phyloP scores from a whole-genome alignment of 2,888 invertebrate genomes.

The Mesorhabditis sp. region DNA sequence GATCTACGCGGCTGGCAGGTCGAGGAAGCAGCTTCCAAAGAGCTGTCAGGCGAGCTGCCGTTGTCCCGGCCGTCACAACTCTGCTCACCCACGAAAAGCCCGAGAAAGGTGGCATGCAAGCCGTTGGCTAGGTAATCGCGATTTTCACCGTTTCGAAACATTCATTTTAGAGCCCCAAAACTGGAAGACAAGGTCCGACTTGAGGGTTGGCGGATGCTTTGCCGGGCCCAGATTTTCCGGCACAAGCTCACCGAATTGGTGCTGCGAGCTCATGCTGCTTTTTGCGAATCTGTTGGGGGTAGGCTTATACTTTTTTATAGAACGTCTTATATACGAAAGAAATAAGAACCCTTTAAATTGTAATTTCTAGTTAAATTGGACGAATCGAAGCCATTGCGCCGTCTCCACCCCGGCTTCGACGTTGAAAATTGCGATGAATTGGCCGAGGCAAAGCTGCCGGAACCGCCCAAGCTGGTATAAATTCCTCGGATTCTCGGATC shows the following conservation, averaged over 20 bases:
- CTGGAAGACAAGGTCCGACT: conserved; percentile 15
- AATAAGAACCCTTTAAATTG: neutral
- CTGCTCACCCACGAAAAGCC: conserved; percentile 16
- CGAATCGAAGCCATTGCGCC: neutral
- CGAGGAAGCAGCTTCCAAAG: conserved; percentile 10
- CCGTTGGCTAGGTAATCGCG: conserved; percentile 11
- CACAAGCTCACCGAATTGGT: conserved; percentile 15
- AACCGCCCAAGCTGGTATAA: neutral
- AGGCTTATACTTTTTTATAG: neutral
- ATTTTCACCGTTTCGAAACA: neutral
- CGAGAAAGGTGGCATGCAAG: conserved; percentile 10
- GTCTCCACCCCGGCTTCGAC: conserved; percentile 15
- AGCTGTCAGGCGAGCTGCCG: neutral
- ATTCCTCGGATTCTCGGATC: neutral
- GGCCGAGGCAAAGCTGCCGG: conserved; percentile 7
- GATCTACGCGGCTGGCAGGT: conserved; percentile 13
- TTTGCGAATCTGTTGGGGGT: conserved; percentile 13
- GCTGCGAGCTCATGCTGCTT: conserved; percentile 10
- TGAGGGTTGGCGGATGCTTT: conserved; percentile 22
- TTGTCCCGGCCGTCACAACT: conserved; percentile 10
- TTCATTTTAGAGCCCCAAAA: conserved; percentile 13
- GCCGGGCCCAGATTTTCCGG: conserved; percentile 17
- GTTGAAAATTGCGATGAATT: conserved; percentile 12
- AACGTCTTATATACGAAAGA: too few relatives aligned
- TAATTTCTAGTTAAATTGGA: neutral